Base-by-base conservation (phyloP, 2,113 vertebrate species). In the Alligator sinensis region DNA sequence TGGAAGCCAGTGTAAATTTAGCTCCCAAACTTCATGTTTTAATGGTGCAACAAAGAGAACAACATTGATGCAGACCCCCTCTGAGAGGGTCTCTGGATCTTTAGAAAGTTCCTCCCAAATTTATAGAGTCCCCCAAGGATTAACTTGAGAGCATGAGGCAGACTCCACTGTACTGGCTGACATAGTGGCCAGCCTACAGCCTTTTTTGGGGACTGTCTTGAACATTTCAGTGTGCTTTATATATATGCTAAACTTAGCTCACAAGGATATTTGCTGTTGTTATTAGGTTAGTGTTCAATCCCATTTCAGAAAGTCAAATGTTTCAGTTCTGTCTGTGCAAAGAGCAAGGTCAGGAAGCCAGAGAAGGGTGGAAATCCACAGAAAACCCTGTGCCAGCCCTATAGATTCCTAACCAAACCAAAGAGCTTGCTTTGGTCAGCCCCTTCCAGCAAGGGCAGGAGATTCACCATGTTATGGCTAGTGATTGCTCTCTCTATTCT, bases 11-110 rank as follows among this genome's bases (percentile, higher is more conserved):
- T 34, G 38, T 61, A 87, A 10, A 18, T 24, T 82, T 77, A 83
- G 10, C 25, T 10, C 12, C 0, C 1, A 91, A 68, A 14, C 19
- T 61, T 92, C 2, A 47, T 47, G 47, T 47, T 47, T 47, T 47
- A 47, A 47, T 47, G 47, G 47, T 47, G 47, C 47, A 47, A 47
- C 47, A 47, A 47, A 47, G 47, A 47, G 47, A 47, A 47, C 47
- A 47, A 47, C 47, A 47, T 47, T 47, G 47, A 47, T 47, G 47
- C 7, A 47, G 47, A 47, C 47, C 47, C 47, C 57, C 55, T 12
- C 24, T 79, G 19, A 75, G 87, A 81, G 81, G 18, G 47, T 34
- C 93, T 21, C 60, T 88, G n/a, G 12, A 21, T 92, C 95, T 96
- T n/a, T 74, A 86, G 80, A 74, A 77, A 88, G 55, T 54, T 5